These are phyloP conservation scores for Larimichthys crocea DNA, from an alignment of 2,113 vertebrate species.

Conservation along the genomic window DNA sequence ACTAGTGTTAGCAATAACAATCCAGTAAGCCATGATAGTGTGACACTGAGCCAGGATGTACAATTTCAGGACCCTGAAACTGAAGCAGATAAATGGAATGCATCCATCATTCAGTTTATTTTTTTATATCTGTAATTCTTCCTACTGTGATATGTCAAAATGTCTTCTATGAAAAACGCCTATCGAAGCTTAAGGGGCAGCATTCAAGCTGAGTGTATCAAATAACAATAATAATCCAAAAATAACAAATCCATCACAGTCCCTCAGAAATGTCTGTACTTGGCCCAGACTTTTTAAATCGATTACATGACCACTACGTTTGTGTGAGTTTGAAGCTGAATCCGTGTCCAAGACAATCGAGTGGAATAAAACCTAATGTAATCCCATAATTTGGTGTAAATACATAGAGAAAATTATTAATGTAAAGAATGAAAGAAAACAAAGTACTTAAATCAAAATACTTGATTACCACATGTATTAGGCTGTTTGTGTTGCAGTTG, in stretches of 20 bases:
- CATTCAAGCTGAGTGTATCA: not conserved
- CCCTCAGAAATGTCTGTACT: not conserved
- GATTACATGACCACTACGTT: not conserved
- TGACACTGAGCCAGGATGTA: not conserved
- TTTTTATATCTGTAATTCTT: not conserved
- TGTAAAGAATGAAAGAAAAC: not conserved
- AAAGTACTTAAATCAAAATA: not conserved
- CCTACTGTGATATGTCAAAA: not conserved
- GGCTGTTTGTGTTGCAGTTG: not conserved
- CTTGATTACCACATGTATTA: not conserved
- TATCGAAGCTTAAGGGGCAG: not conserved
- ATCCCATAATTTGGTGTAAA: not conserved
- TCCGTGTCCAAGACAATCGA: not conserved
- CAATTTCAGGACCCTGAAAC: not conserved
- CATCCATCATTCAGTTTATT: not conserved
- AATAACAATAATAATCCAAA: not conserved
- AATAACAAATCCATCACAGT: too few species aligned
- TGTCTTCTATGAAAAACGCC: not conserved
- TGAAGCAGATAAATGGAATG: not conserved
- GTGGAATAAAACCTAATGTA: not conserved
- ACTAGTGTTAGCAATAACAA: too few species aligned
- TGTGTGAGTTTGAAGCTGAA: not conserved
- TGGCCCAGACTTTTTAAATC: not conserved
- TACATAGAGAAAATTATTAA: not conserved
- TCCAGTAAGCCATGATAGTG: not conserved